Evolutionary conservation across 2,113 vertebrate genomes (phyloP).

Genomic region (Pygoscelis adeliae): DNA sequence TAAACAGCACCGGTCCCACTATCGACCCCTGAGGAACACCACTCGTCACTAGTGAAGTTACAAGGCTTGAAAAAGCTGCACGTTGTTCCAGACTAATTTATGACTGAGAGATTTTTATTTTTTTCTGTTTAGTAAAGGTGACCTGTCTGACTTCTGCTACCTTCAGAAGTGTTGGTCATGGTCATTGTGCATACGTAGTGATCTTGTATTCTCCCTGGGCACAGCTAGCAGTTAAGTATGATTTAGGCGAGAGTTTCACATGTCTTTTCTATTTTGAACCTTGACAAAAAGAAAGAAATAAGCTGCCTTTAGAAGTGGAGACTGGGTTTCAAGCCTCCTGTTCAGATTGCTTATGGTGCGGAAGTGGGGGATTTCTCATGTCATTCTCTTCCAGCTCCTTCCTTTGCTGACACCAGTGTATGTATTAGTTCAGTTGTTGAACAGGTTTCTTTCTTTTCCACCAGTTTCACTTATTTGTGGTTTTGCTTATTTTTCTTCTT

Average conservation of each 20-base stretch:
- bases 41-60: not conserved
- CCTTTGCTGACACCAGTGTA: not conserved
- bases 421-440: not conserved
- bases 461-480: not conserved
- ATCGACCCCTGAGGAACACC: not conserved
- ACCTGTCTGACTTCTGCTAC: not conserved
- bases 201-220: not conserved
- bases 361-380: not conserved
- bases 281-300: not conserved
- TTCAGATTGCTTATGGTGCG: not conserved
- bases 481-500: not conserved
- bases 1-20: not conserved
- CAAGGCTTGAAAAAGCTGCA: not conserved
- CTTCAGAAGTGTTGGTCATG: not conserved
- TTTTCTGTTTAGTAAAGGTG: not conserved
- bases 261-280: not conserved
- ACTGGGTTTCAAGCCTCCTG: not conserved
- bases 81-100: not conserved
- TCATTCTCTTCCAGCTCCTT: not conserved
- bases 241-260: not conserved
- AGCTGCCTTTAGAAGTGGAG: not conserved
- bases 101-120: not conserved
- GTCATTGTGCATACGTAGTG: accelerated
- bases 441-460: not conserved
- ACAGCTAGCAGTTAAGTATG: not conserved